Evolutionary conservation across 2,113 vertebrate species (phyloP), one percentile per base, ranked within the genome.

Genomic region (Lycaon pictus): DNA sequence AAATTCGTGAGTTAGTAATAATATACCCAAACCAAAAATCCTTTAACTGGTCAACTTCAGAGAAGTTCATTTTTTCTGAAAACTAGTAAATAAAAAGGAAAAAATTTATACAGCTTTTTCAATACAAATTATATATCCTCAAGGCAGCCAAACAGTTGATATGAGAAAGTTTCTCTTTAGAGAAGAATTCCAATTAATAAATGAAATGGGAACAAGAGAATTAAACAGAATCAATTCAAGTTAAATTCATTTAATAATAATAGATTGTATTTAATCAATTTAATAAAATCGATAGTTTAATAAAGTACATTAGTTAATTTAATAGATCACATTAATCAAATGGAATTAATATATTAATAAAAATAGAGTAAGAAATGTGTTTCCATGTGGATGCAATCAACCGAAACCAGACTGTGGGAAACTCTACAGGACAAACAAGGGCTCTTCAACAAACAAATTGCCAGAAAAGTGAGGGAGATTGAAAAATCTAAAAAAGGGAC

Each of bases 141-240:
- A 93, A 89, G 43, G 72, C 76, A 94, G 91, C 60, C 83, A 92
- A 85, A 95, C 2, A 56, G 84, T 77, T 91, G 48, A 92, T 87
- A 19, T 63, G 60, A 55, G 77, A 77, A 80, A 92, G 32, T 53
- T 95, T 95, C 93, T 86, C 90, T 89, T 96, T 87, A 83, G n/a
- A 97, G 65, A 96, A 77, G 19, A 95, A 94, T 79, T 92, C 13
- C 56, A 90, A 69, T 71, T 92, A 96, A 89, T 74, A 89, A 95
- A 95, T 35, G 22, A 93, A 96, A 67, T 43, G 37, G 84, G 43
- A 92, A 92, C 88, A 91, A 87, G 60, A 93, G 58, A 97, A 97
- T 93, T 89, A 86, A 97, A 84, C 65, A 58, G 62, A 90, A 65
- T 96, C 37, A 23, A 84, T 90, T 96, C 56, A 88, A 87, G 67